Evolutionary conservation across 2,888 invertebrate species (phyloP).

Genomic region (Cheilosia variabilis): DNA sequence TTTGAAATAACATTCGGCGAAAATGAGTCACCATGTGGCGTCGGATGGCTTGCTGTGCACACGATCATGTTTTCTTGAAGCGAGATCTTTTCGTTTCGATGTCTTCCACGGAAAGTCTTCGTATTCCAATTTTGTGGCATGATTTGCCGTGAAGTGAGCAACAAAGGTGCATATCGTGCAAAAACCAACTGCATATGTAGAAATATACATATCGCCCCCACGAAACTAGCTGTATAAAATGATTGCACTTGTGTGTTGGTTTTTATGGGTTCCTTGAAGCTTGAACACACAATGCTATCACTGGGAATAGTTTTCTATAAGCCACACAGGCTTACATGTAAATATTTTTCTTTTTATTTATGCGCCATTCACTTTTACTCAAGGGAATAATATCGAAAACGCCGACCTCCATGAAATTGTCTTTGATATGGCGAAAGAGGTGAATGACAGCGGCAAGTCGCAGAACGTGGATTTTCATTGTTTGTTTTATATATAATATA

Average conservation of each 20-base stretch:
- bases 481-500: slow-evolving; percentile 11
- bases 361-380: slow-evolving; percentile 61
- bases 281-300: slow-evolving; percentile 17
- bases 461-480: slow-evolving; percentile 45
- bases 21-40: slow-evolving; percentile 30
- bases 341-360: slow-evolving; percentile 11
- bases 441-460: slow-evolving; percentile 41
- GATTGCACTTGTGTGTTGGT: slow-evolving; percentile 5
- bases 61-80: slow-evolving; percentile 22
- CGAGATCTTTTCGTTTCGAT: slow-evolving; percentile 19
- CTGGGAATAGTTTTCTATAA: slow-evolving; percentile 29
- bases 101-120: background rate
- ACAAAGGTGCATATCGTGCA: slow-evolving; percentile 43
- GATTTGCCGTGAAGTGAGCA: background rate
- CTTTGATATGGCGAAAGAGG: slow-evolving; percentile 39
- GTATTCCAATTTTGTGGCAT: slow-evolving; percentile 11
- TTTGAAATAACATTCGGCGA: slow-evolving; percentile 23
- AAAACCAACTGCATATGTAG: background rate
- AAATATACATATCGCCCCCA: slow-evolving; percentile 17
- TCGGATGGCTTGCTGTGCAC: slow-evolving; percentile 17
- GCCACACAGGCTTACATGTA: background rate
- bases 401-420: slow-evolving; percentile 53
- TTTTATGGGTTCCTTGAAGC: slow-evolving; percentile 62
- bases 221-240: slow-evolving; percentile 12
- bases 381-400: slow-evolving; percentile 38